Evolutionary conservation across 2,797 vertebrate genomes (phyloP), one percentile per base, ranked within the genome.

Genomic region (Acanthurus tractus): DNA sequence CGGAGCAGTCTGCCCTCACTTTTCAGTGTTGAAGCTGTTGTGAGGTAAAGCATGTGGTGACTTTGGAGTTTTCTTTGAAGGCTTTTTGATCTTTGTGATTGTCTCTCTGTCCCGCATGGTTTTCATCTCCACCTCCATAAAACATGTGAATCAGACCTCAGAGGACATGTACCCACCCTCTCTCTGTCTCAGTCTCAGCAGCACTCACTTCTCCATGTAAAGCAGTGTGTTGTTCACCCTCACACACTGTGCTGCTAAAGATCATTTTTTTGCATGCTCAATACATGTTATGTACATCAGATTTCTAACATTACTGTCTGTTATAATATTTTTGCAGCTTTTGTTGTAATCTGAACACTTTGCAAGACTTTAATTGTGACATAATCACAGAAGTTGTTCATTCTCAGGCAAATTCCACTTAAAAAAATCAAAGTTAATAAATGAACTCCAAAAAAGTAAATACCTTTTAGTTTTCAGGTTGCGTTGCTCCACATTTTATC

Each of bases 381-480:
- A 61, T 9, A 17, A 14, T 67, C 18, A 61, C 12, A 65, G 8
- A 11, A 40, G 6, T 4, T 40, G 20, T 57, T 67, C 57, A 34
- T 14, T 7, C 50, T 59, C 6, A 22, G 6, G 15, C 36, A 8
- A 11, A 46, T 55, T 56, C 12, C 22, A 63, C 7, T 9, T 0
- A n/a, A n/a, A 2, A 59, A 59, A 49, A 38, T 7, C 4, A 15
- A 25, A 4, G 65, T 46, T 23, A 23, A 54, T 10, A 1, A 67
- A 61, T 29, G 5, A 1, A 29, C 9, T 15, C 3, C 13, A 1
- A 38, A 56, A 87, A 81, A 88, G 82, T 82, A 83, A 85, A 85
- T 93, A 94, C 93, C 93, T 94, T 86, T 72, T 5, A 53, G 50
- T 79, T 34, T 82, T 87, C 74, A 78, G 81, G 61, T 36, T 53